Evolutionary conservation across 2,797 vertebrate species (phyloP).

Genomic region (Mastacembelus armatus): DNA sequence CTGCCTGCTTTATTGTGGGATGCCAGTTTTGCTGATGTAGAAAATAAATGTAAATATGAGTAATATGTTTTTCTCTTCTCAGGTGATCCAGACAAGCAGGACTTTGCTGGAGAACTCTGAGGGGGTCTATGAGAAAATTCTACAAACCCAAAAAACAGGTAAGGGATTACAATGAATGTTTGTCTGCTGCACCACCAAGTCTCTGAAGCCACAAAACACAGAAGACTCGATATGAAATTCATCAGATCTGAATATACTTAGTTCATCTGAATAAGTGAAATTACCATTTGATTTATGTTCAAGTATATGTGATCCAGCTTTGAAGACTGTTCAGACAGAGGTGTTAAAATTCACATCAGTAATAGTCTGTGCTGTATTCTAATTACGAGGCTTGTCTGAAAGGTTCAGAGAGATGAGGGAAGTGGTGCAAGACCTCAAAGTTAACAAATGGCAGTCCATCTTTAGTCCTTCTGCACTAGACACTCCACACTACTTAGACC

Average conservation of each 20-base stretch:
- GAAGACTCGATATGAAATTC: slow-evolving; percentile 15
- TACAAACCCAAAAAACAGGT: slow-evolving; percentile 96
- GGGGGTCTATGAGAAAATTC: slow-evolving; percentile 90
- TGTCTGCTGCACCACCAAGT: no score
- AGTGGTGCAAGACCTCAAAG: slow-evolving; percentile 42
- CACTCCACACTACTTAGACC: neutral
- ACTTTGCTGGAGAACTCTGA: slow-evolving; percentile 90
- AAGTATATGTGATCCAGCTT: slow-evolving; percentile 43
- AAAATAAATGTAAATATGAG: slow-evolving; percentile 22
- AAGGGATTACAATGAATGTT: no score
- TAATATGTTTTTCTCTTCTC: slow-evolving; percentile 47
- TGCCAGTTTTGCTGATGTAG: slow-evolving; percentile 31
- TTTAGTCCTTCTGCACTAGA: slow-evolving; percentile 8
- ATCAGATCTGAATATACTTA: slow-evolving; percentile 27
- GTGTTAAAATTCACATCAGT: slow-evolving; percentile 44
- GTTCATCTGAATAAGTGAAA: slow-evolving; percentile 40
- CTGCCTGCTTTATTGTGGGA: slow-evolving; percentile 46
- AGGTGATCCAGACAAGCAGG: slow-evolving; percentile 97
- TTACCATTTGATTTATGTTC: slow-evolving; percentile 60
- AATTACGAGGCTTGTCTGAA: slow-evolving; percentile 39
- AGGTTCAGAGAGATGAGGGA: slow-evolving; percentile 17
- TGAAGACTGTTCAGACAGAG: slow-evolving; percentile 46
- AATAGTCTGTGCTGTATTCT: slow-evolving; percentile 39
- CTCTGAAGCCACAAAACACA: slow-evolving; percentile 38
- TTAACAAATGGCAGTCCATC: slow-evolving; percentile 8